Evolutionary conservation across 2,888 invertebrate genomes (phyloP).

Genomic region (Acleris literana): DNA sequence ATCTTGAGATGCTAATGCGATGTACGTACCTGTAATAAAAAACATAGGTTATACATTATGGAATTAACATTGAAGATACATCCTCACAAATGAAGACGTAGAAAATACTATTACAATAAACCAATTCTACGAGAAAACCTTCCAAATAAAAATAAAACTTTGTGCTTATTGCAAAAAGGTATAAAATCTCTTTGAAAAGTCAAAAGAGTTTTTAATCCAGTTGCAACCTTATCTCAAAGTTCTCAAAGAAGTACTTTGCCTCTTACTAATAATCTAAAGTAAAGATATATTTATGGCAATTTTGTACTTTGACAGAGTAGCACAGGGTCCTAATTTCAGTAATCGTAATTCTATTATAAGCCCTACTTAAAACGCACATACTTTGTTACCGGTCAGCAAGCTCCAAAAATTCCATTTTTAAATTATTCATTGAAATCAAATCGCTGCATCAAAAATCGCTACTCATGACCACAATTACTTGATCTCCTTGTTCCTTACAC

Average conservation of each 20-base stretch:
- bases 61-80: slow-evolving; percentile 4
- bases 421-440: slow-evolving; percentile 36
- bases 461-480: slow-evolving; percentile 4
- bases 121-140: too few relatives aligned
- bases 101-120: slow-evolving; percentile 7
- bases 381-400: not conserved
- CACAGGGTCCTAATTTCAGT: too few relatives aligned
- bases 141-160: too few relatives aligned
- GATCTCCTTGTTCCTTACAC: not conserved
- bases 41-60: slow-evolving; percentile 37
- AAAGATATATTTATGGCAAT: too few relatives aligned
- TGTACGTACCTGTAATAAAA: slow-evolving; percentile 53
- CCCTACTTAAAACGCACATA: not conserved
- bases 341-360: too few relatives aligned
- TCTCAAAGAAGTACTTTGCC: too few relatives aligned
- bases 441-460: slow-evolving; percentile 27
- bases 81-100: slow-evolving; percentile 3
- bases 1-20: slow-evolving; percentile 28
- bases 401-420: slow-evolving; percentile 21
- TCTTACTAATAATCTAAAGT: too few relatives aligned
- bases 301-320: too few relatives aligned
- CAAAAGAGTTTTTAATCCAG: too few relatives aligned
- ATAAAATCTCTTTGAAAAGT: too few relatives aligned
- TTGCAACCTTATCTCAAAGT: too few relatives aligned
- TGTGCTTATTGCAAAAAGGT: too few relatives aligned